Evolutionary conservation across 2,797 vertebrate species (phyloP).

Genomic region (Coregonus ussuriensis): DNA sequence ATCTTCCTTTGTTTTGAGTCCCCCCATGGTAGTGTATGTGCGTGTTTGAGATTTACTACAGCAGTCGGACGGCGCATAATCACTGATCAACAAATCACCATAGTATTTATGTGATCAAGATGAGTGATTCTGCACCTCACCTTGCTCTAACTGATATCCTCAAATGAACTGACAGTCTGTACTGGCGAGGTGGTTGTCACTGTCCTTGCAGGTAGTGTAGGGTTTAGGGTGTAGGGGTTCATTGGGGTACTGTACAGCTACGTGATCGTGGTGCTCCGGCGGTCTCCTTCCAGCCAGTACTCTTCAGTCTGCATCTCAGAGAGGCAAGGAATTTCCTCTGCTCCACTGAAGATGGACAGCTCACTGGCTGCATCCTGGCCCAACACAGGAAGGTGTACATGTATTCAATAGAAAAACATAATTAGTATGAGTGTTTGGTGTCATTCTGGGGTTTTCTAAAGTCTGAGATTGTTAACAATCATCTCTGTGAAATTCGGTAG

Average conservation of each 20-base stretch:
- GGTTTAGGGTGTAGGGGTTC: slow-evolving; percentile 1
- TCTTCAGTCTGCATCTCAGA: slow-evolving; percentile 97
- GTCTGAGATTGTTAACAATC: too few relatives aligned
- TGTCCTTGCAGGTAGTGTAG: too few relatives aligned
- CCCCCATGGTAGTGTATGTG: slow-evolving; percentile 27
- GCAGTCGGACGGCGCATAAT: neutral
- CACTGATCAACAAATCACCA: slow-evolving; percentile 25
- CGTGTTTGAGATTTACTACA: neutral
- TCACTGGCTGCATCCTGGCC: slow-evolving; percentile 62
- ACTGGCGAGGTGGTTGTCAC: too few relatives aligned
- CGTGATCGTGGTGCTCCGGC: slow-evolving; percentile 66
- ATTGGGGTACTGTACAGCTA: slow-evolving; percentile 24
- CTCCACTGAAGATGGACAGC: slow-evolving; percentile 93
- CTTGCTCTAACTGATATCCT: neutral
- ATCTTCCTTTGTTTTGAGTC: neutral
- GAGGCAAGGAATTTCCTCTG: slow-evolving; percentile 92
- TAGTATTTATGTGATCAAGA: neutral
- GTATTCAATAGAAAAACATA: too few relatives aligned
- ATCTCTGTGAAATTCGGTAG: too few relatives aligned
- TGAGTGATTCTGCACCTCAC: too few relatives aligned
- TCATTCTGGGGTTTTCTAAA: too few relatives aligned
- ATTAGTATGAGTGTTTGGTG: too few relatives aligned
- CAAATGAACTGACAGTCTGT: neutral
- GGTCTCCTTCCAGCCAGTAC: slow-evolving; percentile 91
- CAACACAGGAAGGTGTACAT: neutral